Base-by-base conservation (phyloP, 2,113 vertebrate species). In the Ploceus nigricollis region DNA sequence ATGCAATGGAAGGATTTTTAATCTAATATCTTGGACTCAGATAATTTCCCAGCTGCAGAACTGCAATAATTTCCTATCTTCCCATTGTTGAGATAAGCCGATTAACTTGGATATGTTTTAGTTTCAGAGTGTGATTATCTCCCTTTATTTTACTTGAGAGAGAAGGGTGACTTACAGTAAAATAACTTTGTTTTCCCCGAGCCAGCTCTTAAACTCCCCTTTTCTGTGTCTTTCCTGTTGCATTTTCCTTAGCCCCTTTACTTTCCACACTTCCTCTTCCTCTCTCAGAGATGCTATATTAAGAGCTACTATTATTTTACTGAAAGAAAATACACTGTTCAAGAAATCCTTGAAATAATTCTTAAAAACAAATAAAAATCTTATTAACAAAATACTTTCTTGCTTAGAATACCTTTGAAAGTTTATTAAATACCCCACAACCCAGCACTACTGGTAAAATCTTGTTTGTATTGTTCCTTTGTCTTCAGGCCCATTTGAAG, bases 1-100 rank as follows among this genome's bases (percentile, higher is more conserved):
- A 60, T 89, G 82, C 92, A 95, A 92, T 68, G 60, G 60, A 93
- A 96, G 90, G 89, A 95, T 92, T 93, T 94, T 93, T 96, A 96
- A 96, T 95, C 92, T 96, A 97, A 89, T 96, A 90, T 90, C 76
- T 94, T 75, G 40, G 80, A 92, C 88, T 90, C 48, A 0, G 76
- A 92, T 92, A 92, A 92, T 95, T 92, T 95, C 53, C 92, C 88
- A 93, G 90, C 90, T 96, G 92, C 90, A 97, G 92, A 96, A 83
- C 79, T 93, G 68, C 40, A 93, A 69, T 87, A 93, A 90, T 94
- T 96, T 92, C 78, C 53, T 90, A 89, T 93, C 88, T 94, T 82
- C 86, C 77, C 53, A 50, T 94, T 92, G 84, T 76, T 90, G 45
- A 94, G 91, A 93, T 93, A 94, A 95, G 86, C 25, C 0, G 16